phyloP scores from a whole-genome alignment of 2,797 vertebrate genomes.

The Crotalus adamanteus region DNA sequence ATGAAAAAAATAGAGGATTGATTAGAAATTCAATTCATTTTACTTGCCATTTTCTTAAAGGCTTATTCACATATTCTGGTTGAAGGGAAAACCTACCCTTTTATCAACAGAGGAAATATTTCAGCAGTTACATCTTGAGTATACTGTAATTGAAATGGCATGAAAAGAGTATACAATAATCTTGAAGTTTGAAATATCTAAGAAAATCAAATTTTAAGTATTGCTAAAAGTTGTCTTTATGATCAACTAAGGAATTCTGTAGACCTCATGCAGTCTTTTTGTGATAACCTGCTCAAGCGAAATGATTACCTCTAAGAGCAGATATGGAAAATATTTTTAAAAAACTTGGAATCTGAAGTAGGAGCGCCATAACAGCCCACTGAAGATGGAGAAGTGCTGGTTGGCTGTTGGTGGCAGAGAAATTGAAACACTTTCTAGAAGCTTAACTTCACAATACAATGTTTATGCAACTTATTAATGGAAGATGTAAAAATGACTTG shows the following conservation, averaged over 20 bases:
- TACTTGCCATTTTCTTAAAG: neutral
- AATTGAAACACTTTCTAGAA: neutral
- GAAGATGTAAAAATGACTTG: neutral
- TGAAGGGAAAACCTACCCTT: neutral
- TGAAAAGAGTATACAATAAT: neutral
- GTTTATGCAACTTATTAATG: neutral
- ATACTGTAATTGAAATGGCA: neutral
- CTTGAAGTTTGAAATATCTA: neutral
- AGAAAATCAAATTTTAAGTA: neutral
- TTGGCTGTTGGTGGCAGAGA: neutral
- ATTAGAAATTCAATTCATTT: neutral
- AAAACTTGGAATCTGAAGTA: neutral
- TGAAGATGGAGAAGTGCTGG: neutral
- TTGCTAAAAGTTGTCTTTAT: neutral
- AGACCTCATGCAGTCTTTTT: neutral
- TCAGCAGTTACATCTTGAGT: neutral
- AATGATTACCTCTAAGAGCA: neutral
- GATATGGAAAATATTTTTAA: neutral
- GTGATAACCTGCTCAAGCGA: neutral
- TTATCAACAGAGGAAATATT: neutral
- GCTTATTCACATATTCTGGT: neutral
- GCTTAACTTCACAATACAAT: neutral
- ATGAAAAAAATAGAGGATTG: constrained; percentile 1
- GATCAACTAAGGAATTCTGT: neutral
- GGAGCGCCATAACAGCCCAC: neutral